These are phyloP conservation scores for Pterocles orientalis DNA, from an alignment of 2,113 vertebrate genomes.

Conservation along the genomic window DNA sequence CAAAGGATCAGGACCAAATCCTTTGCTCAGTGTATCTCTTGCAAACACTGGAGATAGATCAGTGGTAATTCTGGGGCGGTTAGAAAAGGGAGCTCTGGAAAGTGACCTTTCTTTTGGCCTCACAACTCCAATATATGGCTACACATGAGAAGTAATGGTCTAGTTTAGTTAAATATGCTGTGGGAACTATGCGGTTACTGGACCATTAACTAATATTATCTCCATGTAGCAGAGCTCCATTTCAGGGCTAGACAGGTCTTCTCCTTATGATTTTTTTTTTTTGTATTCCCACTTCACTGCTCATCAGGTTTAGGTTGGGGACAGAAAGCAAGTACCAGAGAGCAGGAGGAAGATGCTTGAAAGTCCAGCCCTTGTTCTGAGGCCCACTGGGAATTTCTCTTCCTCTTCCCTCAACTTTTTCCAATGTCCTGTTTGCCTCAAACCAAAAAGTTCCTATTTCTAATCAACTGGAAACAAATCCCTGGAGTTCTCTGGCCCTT, in stretches of 20 bases:
- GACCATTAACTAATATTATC: not conserved
- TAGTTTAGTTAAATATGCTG: not conserved
- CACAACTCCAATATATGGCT: not conserved
- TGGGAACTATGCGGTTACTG: not conserved
- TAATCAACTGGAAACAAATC: not conserved
- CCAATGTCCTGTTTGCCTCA: not conserved
- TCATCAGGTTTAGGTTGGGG: fast-evolving
- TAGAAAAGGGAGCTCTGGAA: not conserved
- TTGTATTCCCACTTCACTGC: not conserved
- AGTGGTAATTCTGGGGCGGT: not conserved
- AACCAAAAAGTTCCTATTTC: not conserved
- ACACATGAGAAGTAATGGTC: not conserved
- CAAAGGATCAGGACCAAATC: not conserved
- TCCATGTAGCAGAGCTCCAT: not conserved
- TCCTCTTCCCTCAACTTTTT: not conserved
- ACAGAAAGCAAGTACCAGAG: not conserved
- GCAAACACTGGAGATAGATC: not conserved
- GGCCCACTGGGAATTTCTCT: not conserved
- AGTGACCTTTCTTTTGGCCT: not conserved
- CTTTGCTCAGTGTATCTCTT: not conserved
- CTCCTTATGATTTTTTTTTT: not conserved
- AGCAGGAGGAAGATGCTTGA: not conserved
- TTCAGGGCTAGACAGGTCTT: not conserved
- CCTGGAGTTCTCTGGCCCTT: not conserved
- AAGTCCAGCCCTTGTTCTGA: not conserved